phyloP scores from a whole-genome alignment of 1,140 invertebrate genomes.

The Copidosoma floridanum region DNA sequence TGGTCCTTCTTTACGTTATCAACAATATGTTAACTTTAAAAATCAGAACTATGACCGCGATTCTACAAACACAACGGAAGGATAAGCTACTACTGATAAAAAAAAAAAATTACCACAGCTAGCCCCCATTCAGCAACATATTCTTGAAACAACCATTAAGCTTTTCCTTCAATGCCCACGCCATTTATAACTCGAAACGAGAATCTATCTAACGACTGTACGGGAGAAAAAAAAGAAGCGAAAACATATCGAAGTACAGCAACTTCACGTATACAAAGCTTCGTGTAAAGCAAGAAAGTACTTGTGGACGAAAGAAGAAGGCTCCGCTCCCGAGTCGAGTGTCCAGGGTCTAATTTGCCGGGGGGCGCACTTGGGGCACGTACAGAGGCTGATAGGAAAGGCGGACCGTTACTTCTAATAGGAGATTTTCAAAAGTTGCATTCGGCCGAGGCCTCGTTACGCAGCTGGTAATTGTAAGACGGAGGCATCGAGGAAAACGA shows the following conservation, averaged over 20 bases:
- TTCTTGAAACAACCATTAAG: too few species aligned
- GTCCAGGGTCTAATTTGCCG: slow-evolving; percentile 25
- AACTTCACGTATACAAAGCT: too few species aligned
- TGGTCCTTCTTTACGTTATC: too few species aligned
- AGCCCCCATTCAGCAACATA: too few species aligned
- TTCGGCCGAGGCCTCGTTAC: slow-evolving; percentile 28
- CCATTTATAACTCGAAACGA: slow-evolving; percentile 8
- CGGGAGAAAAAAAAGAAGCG: not conserved
- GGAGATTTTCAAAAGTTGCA: slow-evolving; percentile 54
- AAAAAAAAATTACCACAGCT: too few species aligned
- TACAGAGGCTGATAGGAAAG: slow-evolving; percentile 37
- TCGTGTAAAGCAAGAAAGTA: too few species aligned
- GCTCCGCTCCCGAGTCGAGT: not conserved
- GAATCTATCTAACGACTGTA: slow-evolving; percentile 18
- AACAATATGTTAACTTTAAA: too few species aligned
- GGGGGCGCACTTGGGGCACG: slow-evolving; percentile 28
- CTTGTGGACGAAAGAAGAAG: too few species aligned
- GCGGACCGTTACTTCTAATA: slow-evolving; percentile 53
- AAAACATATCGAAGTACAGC: not conserved
- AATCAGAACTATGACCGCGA: too few species aligned
- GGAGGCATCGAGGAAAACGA: not conserved
- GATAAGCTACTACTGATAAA: too few species aligned
- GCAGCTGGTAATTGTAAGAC: slow-evolving; percentile 18
- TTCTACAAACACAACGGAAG: too few species aligned
- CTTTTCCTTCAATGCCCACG: too few species aligned